Evolutionary conservation across 92 coral and sea anemone genomes (phyloP).

Genomic region (Muricea muricata): DNA sequence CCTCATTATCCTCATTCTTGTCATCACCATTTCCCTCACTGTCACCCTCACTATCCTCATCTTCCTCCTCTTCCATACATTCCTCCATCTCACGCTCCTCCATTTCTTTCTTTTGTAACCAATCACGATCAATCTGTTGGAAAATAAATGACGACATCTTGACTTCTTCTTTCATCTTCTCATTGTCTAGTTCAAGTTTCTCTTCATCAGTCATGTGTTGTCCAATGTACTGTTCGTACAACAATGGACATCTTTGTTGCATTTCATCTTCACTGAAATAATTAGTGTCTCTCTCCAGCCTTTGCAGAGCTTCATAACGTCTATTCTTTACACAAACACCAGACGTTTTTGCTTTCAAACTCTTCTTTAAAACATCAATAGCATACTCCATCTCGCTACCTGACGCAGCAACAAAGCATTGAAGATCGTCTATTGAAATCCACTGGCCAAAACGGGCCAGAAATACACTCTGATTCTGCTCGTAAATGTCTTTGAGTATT

Average conservation of each 20-base stretch:
- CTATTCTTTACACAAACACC: constrained; percentile 79
- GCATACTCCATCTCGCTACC: constrained; percentile 73
- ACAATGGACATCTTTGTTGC: constrained; percentile 81
- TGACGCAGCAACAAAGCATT: constrained; percentile 65
- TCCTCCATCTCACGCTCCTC: constrained; percentile 74
- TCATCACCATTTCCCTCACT: not conserved
- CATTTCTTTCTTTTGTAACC: constrained; percentile 66
- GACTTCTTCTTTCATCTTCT: constrained; percentile 65
- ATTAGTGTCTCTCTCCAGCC: constrained; percentile 70
- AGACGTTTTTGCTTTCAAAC: constrained; percentile 63
- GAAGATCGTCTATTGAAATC: constrained; percentile 71
- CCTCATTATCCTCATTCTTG: not conserved
- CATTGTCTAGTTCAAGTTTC: constrained; percentile 73
- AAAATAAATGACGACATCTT: constrained; percentile 76
- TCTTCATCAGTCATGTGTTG: constrained; percentile 89
- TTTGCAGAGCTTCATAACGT: constrained; percentile 81
- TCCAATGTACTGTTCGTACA: constrained; percentile 88
- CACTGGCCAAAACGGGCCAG: constrained; percentile 85
- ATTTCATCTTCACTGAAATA: constrained; percentile 82
- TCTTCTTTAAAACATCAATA: constrained; percentile 65
- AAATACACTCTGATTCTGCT: constrained; percentile 71
- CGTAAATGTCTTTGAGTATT: constrained; percentile 70
- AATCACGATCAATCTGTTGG: constrained; percentile 77
- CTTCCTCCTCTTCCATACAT: constrained; percentile 75
- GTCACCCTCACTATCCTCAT: constrained; percentile 53